Evolutionary conservation across 2,797 vertebrate species (phyloP), one percentile per base, ranked within the genome.

Genomic region (Eulemur coronatus): DNA sequence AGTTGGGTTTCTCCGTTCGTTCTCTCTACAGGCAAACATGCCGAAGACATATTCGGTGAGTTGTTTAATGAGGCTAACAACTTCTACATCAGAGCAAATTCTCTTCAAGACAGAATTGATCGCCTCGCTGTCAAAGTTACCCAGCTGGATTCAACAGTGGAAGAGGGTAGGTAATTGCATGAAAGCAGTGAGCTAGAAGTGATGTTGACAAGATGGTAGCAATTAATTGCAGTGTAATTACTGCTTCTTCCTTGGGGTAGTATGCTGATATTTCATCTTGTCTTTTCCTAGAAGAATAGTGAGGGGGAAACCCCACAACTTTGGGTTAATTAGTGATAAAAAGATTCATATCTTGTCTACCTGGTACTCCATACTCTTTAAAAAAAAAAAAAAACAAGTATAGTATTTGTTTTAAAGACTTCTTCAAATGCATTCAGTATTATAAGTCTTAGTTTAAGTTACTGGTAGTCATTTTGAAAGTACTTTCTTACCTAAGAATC

Each of bases 11-110:
- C 46, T 94, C 38, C 82, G 2, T 97, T 89, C 91, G 0, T 98
- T 98, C 96, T 97, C 92, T 96, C 97, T 75, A 30, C 87, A 99
- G 99, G 99, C 98, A 99, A 99, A 98, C 99, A 99, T 98, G 99
- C 99, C 3, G 99, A 99, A 99, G 99, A 99, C 98, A 99, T 99
- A 98, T 99, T 99, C 97, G 99, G 99, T 43, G 99, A 99, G 98
- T 98, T 99, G 97, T 99, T 99, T 97, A 99, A 99, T 17, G 99
- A 99, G 98, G 99, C 99, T 97, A 99, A 99, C 98, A 99, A 98
- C 97, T 99, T 99, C 98, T 99, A 99, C 98, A 98, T 99, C 99
- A 99, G 99, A 95, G 99, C 99, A 97, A 99, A 99, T 98, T 99
- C 99, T 94, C 99, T 99, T 96, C 99, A 99, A 99, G 99, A 99